Base-by-base conservation (phyloP, 2,888 invertebrate species). In the Ommatoiulus sabulosus region DNA sequence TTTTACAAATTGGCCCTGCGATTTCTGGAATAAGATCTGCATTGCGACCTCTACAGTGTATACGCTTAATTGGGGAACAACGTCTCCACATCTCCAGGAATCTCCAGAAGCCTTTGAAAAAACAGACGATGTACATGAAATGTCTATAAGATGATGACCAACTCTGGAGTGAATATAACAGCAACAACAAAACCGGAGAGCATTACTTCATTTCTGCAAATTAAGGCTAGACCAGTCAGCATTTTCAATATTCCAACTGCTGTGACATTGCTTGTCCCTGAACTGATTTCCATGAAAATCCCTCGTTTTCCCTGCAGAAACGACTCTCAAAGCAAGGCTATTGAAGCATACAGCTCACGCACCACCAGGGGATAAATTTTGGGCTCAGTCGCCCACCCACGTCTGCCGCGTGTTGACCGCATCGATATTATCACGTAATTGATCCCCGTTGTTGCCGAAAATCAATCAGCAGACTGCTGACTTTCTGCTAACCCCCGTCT, bases 381-480 rank as follows among this genome's bases (percentile, higher is more conserved):
- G n/a, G 17, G n/a, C n/a, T 57, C 57, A 17, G 57, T 5, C 12
- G 52, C n/a, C 80, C 80, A 24, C 80, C 80, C 80, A 80, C 15
- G 80, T 35, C 80, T 35, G 12, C 80, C 80, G 35, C 35, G 35
- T 43, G 80, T 80, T 35, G 80, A 80, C 35, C 35, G 80, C 80
- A 80, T 80, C 10, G 7, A 12, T 80, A 80, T 80, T 24, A 80
- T 80, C 80, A 35, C 15, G 35, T 80, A 24, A 80, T 43, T 80
- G 80, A 35, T 80, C 24, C 80, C 80, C 35, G 4, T 35, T 15
- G 80, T 80, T 80, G 80, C 35, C 80, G 8, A 35, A 80, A 80
- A 80, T 80, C 80, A 80, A 80, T 80, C 80, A 80, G 80, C 12
- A 4, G 80, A 35, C 63, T 20, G 63, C 20, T 63, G 63, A 63